Conservation (phyloP, 2,888 invertebrate species). For the Ormyrus labotus region DNA sequence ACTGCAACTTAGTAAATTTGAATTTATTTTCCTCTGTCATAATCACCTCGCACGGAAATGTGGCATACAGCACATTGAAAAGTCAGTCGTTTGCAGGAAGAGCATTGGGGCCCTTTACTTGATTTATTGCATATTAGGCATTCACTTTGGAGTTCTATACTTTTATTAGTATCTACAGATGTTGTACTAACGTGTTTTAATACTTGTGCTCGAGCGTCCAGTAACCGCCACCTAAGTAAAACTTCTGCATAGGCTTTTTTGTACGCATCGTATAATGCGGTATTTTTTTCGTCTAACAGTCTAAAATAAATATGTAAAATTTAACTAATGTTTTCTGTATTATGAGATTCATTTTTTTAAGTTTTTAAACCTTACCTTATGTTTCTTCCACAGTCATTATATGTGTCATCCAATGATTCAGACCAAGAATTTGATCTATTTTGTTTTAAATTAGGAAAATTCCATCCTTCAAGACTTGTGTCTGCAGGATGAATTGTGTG, state of each 20-base stretch:
- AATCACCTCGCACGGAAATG: slow-evolving; percentile 86
- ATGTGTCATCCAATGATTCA: slow-evolving; percentile 85
- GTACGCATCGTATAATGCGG: slow-evolving; percentile 86
- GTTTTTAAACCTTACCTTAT: slow-evolving; percentile 62
- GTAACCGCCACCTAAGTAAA: slow-evolving; percentile 88
- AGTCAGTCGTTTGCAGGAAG: slow-evolving; percentile 84
- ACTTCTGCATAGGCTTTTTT: slow-evolving; percentile 93
- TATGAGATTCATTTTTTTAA: slow-evolving; percentile 3
- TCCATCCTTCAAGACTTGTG: slow-evolving; percentile 87
- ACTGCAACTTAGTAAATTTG: too few relatives aligned
- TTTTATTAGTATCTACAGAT: slow-evolving; percentile 77
- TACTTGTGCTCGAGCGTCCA: slow-evolving; percentile 85
- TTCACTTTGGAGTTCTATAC: slow-evolving; percentile 85
- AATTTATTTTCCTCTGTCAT: neutral
- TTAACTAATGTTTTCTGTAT: slow-evolving; percentile 10
- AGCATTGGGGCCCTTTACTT: slow-evolving; percentile 84
- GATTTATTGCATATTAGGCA: slow-evolving; percentile 84
- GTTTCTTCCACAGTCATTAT: slow-evolving; percentile 67
- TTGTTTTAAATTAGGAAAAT: slow-evolving; percentile 82
- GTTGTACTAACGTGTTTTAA: slow-evolving; percentile 79
- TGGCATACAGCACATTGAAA: slow-evolving; percentile 91
- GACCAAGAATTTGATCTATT: slow-evolving; percentile 92
- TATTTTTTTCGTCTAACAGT: slow-evolving; percentile 75
- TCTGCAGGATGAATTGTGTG: slow-evolving; percentile 91
- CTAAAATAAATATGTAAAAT: slow-evolving; percentile 52